Base-by-base conservation (phyloP, 37 sponge, comb jelly and placozoan genomes). In the Chondrilla cf. caribensis region DNA sequence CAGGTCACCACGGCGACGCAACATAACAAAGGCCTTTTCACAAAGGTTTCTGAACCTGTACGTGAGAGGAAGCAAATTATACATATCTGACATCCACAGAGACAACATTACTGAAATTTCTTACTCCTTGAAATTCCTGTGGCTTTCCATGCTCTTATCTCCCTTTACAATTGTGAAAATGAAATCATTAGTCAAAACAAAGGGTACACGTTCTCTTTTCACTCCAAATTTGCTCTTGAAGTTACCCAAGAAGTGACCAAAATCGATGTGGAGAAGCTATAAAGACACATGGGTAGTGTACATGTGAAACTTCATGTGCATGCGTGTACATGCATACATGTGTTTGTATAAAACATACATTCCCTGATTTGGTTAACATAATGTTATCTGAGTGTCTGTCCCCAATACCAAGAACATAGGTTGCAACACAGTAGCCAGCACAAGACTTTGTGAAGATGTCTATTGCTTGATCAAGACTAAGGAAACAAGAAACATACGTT, bases 181-280 rank as follows among this genome's bases (percentile, higher is more conserved):
- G 79, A 98, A 98, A 58, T 95, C 99, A 60, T 87, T 86, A 3
- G 97, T 93, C 38, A 98, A 80, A 15, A 98, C 95, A 80, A 98
- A 96, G 0, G 99, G 99, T 3, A 98, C 99, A 44, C 99, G 82
- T 81, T 98, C 99, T 38, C 99, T 79, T 82, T 95, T 95, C 8
- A 96, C 89, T 18, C 96, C 96, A 83, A 93, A 88, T 73, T 95
- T 98, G 85, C 91, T 92, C 93, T 98, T 98, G 75, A 95, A 95
- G 91, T 98, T 98, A 22, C 99, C 99, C 62, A 98, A 79, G 65
- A 98, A 98, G 90, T 98, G 99, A 6, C 99, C 99, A 86, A 98
- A 98, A 60, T 98, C 99, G 79, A 98, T 98, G 86, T 98, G 99
- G 47, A 95, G 88, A 64, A 98, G 90, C 99, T 98, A 84, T 0